phyloP scores from a whole-genome alignment of 2,888 invertebrate genomes.

The Drosophila antonietae region DNA sequence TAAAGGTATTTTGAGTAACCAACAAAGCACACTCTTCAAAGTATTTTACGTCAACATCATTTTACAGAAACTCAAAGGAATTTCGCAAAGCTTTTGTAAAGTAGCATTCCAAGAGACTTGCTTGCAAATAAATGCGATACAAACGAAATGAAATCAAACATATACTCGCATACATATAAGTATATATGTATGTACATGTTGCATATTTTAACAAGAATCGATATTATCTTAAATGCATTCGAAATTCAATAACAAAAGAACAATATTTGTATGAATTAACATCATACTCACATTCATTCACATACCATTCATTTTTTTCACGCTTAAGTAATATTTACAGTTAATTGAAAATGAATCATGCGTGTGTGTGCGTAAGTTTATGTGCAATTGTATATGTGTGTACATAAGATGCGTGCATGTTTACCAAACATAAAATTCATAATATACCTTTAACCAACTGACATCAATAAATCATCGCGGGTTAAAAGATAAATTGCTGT shows the following conservation, averaged over 20 bases:
- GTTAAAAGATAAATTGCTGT: constrained; percentile 57
- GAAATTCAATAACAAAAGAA: not conserved
- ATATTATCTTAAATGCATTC: not conserved
- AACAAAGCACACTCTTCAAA: not conserved
- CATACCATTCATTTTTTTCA: not conserved
- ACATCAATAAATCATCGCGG: constrained; percentile 62
- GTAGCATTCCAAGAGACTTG: not conserved
- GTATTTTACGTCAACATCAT: not conserved
- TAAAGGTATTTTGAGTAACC: not conserved
- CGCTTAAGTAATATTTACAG: not conserved
- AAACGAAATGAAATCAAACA: not conserved
- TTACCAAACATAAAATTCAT: constrained; percentile 33
- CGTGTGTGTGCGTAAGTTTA: not conserved
- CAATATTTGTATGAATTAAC: not conserved
- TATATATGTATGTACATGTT: no score
- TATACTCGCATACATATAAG: not conserved
- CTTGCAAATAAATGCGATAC: not conserved
- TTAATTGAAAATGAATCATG: constrained; percentile 14
- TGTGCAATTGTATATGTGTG: not conserved
- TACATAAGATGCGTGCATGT: constrained; percentile 32
- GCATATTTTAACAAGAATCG: not conserved
- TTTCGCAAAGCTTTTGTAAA: not conserved
- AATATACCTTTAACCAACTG: constrained; percentile 38
- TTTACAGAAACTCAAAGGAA: not conserved
- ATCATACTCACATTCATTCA: not conserved